A percentile compares a stretch with the other conserved stretches of the same genome.
phyloP scores from a whole-genome alignment of 2,113 vertebrate genomes.

The Hirundichthys speculiger region DNA sequence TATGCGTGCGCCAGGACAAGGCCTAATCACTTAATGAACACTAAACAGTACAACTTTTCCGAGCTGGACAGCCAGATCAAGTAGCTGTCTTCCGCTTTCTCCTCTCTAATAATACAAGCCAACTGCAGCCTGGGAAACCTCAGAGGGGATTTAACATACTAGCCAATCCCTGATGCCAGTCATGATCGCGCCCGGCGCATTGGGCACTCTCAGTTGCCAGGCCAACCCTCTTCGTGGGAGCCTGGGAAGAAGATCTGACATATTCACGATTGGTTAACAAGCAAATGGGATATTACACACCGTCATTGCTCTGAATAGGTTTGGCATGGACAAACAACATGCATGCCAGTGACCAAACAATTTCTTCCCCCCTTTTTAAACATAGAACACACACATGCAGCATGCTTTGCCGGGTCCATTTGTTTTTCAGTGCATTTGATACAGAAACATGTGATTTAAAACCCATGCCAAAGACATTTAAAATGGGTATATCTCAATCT shows the following conservation, averaged over 20 bases:
- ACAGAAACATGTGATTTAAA: slow-evolving; percentile 20
- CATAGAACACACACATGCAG: slow-evolving; percentile 32
- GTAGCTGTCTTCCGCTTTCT: slow-evolving; percentile 60
- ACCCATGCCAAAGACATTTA: slow-evolving; percentile 9
- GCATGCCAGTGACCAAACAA: slow-evolving; percentile 43
- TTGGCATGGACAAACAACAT: slow-evolving; percentile 36
- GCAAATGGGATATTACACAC: slow-evolving; percentile 62
- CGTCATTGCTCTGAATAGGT: slow-evolving; percentile 71
- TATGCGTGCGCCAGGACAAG: slow-evolving; percentile 47
- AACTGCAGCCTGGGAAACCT: slow-evolving; percentile 55
- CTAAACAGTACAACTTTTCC: slow-evolving; percentile 60
- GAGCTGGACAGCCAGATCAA: slow-evolving; percentile 72
- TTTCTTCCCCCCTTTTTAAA: slow-evolving; percentile 9
- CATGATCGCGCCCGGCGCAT: slow-evolving; percentile 29
- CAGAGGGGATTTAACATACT: slow-evolving; percentile 37
- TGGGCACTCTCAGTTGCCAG: slow-evolving; percentile 41
- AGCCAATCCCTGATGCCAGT: slow-evolving; percentile 49
- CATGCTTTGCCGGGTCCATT: background rate
- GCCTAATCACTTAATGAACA: slow-evolving; percentile 84
- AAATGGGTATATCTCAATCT: too few species aligned
- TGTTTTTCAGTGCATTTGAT: slow-evolving; percentile 13
- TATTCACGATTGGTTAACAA: slow-evolving; percentile 69
- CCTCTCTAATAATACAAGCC: slow-evolving; percentile 74
- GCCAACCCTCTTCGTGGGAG: slow-evolving; percentile 53
- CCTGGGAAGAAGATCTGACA: slow-evolving; percentile 63